A percentile compares a stretch with the other conserved stretches of the same genome.
phyloP scores from a whole-genome alignment of 2,113 vertebrate species.

The Chinchilla lanigera region DNA sequence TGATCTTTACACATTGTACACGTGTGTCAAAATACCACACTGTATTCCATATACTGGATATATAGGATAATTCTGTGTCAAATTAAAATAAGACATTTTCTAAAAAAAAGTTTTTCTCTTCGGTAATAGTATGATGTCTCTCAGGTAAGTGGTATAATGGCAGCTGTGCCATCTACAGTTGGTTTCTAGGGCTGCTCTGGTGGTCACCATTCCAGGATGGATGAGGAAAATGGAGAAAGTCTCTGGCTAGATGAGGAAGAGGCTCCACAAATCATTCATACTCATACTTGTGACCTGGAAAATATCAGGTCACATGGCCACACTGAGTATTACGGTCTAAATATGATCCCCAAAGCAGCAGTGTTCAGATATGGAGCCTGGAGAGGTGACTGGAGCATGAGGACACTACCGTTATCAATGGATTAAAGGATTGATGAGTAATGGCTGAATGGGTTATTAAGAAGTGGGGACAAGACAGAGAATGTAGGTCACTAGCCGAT shows the following conservation, averaged over 20 bases:
- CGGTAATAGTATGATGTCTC: background rate
- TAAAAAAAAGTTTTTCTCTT: constrained; percentile 3
- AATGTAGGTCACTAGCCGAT: background rate
- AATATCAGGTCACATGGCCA: background rate
- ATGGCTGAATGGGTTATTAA: background rate
- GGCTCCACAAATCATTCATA: background rate
- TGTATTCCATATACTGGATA: background rate
- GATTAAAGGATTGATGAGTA: background rate
- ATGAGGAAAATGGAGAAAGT: background rate
- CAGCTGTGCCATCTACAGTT: background rate
- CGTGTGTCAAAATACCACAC: background rate
- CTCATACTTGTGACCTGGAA: background rate
- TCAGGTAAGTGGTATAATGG: background rate
- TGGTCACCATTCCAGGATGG: background rate
- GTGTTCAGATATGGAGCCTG: background rate
- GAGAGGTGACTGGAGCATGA: background rate
- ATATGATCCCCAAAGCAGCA: background rate
- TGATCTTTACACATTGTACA: background rate
- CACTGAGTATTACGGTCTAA: background rate
- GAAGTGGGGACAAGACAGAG: background rate
- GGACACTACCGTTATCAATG: background rate
- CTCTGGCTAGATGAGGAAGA: background rate
- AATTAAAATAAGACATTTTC: background rate
- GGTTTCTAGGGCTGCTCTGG: background rate
- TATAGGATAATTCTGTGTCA: background rate